A percentile compares a stretch with the other conserved stretches of the same genome.
Evolutionary conservation across 2,888 invertebrate genomes (phyloP).

Genomic region (Branchipolynoe longqiensis): DNA sequence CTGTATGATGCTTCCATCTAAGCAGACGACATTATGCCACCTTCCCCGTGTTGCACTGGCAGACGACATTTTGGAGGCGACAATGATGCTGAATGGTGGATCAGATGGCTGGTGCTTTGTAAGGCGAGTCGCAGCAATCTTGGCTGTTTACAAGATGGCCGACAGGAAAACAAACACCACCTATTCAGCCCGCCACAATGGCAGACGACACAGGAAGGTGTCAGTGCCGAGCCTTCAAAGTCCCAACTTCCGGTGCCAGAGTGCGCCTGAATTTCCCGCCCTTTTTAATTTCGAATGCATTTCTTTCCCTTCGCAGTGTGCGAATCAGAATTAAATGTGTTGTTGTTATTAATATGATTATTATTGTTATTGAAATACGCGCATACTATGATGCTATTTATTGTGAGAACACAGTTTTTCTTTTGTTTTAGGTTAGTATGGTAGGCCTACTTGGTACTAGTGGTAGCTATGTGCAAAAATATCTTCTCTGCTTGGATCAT

Average conservation of each 20-base stretch:
- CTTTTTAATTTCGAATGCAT: not conserved
- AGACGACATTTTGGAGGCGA: conserved; percentile 37
- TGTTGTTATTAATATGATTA: too few relatives aligned
- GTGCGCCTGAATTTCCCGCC: conserved; percentile 15
- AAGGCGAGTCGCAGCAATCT: conserved; percentile 4
- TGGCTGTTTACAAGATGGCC: conserved; percentile 44
- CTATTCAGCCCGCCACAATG: conserved; percentile 24
- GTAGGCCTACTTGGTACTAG: too few relatives aligned
- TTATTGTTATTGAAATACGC: too few relatives aligned
- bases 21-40: too few relatives aligned
- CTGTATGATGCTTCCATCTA: not conserved
- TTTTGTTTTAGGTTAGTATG: too few relatives aligned
- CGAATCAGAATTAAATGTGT: too few relatives aligned
- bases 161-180: conserved; percentile 46
- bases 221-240: conserved; percentile 31
- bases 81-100: conserved; percentile 17
- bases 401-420: too few relatives aligned
- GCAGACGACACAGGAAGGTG: conserved; percentile 42
- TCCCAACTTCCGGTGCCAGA: not conserved
- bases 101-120: conserved; percentile 41
- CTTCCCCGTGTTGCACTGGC: not conserved
- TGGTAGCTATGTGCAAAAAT: too few relatives aligned
- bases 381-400: too few relatives aligned
- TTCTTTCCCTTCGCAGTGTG: too few relatives aligned
- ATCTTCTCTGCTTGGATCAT: too few relatives aligned